Evolutionary conservation across 2,797 vertebrate species (phyloP), one percentile per base, ranked within the genome.

Genomic region (Mionectes olivaceus): DNA sequence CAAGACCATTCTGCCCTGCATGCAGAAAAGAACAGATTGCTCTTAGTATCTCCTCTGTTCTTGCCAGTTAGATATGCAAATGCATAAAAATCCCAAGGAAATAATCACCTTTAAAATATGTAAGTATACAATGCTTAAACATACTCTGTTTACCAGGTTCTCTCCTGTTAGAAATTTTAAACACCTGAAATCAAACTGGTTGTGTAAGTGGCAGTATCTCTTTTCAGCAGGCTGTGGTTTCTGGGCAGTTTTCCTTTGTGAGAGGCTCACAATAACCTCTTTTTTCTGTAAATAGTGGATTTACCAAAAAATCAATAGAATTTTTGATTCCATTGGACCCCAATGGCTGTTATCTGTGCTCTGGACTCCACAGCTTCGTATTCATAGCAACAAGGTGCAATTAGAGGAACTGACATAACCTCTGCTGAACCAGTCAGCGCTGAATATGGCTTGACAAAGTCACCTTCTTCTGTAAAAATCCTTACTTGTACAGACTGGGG

Each of bases 241-340:
- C 61, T 55, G 7, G 28, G 25, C 47, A 82, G 41, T 93, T 92
- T 30, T 78, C 9, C 33, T 90, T 91, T 93, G 85, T 84, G 46
- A 91, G 49, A 83, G 30, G 27, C 30, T 94, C 73, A 44, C 27
- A 83, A 41, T 67, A 96, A 96, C 85, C 53, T 57, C 32, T 15
- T 89, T 94, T 88, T 94, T 77, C 87, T 87, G 61, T 89, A 91
- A 94, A 93, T 70, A 85, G 24, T 43, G 41, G 37, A 50, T 95
- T 82, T 95, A 46, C 17, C 28, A 64, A 67, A 65, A 64, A 96
- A 85, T 90, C 47, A 89, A 84, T 93, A 88, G 19, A 85, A 59
- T 27, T 79, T 95, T 87, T 89, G 9, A 65, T 95, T 95, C 79
- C 49, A 8, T 56, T 39, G 55, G 78, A 77, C 37, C 57, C 50